Evolutionary conservation across 2,888 invertebrate species (phyloP).

Genomic region (Drosophila conformis): DNA sequence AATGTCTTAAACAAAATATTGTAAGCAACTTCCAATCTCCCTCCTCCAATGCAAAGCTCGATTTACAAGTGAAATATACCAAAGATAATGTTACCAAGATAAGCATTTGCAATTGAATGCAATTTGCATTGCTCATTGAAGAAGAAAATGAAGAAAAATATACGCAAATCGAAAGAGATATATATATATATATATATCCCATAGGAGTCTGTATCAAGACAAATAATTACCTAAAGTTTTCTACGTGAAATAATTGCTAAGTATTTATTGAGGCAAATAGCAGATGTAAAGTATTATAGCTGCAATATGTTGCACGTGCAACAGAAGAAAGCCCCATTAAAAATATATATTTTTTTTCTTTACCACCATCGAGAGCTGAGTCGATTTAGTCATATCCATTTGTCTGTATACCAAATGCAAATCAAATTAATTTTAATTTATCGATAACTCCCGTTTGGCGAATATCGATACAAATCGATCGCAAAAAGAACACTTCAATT

Average conservation of each 20-base stretch:
- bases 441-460: not conserved
- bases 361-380: not conserved
- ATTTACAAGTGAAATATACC: not conserved
- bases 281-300: not conserved
- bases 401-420: not conserved
- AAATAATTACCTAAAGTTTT: not conserved
- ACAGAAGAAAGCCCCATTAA: not conserved
- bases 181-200: not conserved
- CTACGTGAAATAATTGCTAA: not conserved
- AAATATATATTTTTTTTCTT: not conserved
- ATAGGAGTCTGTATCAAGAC: not conserved
- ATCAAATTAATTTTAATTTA: not conserved
- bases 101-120: not conserved
- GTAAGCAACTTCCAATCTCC: not conserved
- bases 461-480: not conserved
- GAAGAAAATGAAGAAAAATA: too few relatives aligned
- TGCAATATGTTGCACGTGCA: not conserved
- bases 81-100: not conserved
- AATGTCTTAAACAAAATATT: conserved; percentile 1
- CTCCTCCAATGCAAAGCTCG: not conserved
- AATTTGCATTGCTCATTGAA: not conserved
- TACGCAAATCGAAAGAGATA: not conserved
- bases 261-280: not conserved
- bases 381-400: not conserved
- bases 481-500: not conserved